phyloP scores from a whole-genome alignment of 2,113 vertebrate species.

The Pristiophorus japonicus region DNA sequence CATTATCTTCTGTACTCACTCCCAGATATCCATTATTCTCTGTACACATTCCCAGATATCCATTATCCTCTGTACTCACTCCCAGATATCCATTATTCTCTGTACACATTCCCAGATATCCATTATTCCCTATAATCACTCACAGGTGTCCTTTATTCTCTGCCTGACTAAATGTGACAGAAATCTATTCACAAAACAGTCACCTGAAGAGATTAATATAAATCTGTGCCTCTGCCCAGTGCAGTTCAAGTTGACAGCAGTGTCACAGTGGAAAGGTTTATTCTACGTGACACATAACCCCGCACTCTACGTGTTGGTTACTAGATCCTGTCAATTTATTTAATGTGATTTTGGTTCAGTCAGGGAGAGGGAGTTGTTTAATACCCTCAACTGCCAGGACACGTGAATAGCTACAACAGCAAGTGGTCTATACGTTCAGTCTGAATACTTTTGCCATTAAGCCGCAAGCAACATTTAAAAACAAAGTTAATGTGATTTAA shows the following conservation, averaged over 20 bases:
- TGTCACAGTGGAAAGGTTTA: not conserved
- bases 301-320: not conserved
- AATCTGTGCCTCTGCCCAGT: not conserved
- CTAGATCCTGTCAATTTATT: not conserved
- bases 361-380: not conserved
- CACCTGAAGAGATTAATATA: not conserved
- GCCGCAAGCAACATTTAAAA: not conserved
- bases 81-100: too few relatives aligned
- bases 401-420: not conserved
- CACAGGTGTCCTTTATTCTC: too few relatives aligned
- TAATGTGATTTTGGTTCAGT: not conserved
- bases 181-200: not conserved
- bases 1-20: too few relatives aligned
- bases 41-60: too few relatives aligned
- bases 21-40: too few relatives aligned
- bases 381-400: not conserved
- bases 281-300: not conserved
- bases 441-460: not conserved
- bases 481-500: not conserved
- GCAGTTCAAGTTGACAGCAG: not conserved
- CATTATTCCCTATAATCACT: too few relatives aligned
- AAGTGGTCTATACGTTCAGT: not conserved
- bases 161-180: not conserved
- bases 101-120: too few relatives aligned
- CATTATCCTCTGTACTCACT: too few relatives aligned